Evolutionary conservation across 2,888 invertebrate genomes (phyloP), one percentile per base, ranked within the genome.

Genomic region (Choristoneura rosaceana): DNA sequence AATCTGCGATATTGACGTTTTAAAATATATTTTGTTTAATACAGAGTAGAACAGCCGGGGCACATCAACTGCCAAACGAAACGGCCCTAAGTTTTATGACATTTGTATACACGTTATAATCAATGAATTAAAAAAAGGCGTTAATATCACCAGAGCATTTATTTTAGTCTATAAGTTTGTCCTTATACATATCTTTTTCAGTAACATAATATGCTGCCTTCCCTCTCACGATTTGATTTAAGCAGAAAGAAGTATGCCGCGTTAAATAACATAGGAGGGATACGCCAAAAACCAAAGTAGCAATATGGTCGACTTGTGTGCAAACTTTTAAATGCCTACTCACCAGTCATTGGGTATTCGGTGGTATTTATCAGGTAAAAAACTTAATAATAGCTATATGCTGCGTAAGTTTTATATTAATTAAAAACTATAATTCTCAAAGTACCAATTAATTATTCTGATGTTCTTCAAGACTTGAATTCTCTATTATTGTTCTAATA

Each of bases 161-260:
- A 58, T 17, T 41, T 67, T 63, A 71, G 62, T 38, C 14, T 62
- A 45, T 71, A 68, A 68, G 67, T 59, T 63, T 67, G 61, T 71
- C 67, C 10, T 58, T 7, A 58, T 38, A 33, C 55, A 68, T 33
- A 62, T 71, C 14, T 62, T 47, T 71, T 68, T 50, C 64, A 64
- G 50, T 64, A 47, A 64, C n/a, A 14, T 63, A 15, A 3, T n/a
- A 17, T 7, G 9, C 45, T 9, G 12, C 43, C 43, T 8, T 12
- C 64, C 4, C 12, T 14, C 2, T 3, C 12, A 45, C 10, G 34
- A 50, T 64, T 15, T 15, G n/a, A 0, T 50, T 15, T n/a, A 64
- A 10, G 5, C 64, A 33, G 15, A n/a, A 41, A 33, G 15, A n/a
- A 41, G 9, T 15, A 14, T 47, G 47, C 34, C 15, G 7, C 15